These are phyloP conservation scores for Stenichneumon culpator DNA, from an alignment of 2,888 invertebrate species.

Conservation along the genomic window DNA sequence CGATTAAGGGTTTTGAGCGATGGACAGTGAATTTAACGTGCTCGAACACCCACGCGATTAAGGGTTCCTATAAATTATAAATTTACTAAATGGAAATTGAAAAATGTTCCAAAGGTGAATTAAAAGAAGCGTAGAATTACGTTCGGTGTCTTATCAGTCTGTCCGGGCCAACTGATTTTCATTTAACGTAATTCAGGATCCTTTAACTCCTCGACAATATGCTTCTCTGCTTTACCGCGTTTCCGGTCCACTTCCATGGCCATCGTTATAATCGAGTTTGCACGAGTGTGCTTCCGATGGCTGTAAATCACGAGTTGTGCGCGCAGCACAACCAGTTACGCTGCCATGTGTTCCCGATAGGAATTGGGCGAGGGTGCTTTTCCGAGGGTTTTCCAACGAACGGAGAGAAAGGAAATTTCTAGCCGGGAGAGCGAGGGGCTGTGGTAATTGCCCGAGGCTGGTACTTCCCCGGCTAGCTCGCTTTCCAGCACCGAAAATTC, in stretches of 20 bases:
- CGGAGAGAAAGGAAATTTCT: conserved; percentile 57
- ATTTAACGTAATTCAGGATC: conserved; percentile 35
- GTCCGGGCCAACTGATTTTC: neutral
- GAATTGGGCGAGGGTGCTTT: conserved; percentile 52
- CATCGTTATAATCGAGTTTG: conserved; percentile 64
- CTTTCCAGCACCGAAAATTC: conserved; percentile 55
- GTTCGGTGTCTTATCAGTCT: neutral
- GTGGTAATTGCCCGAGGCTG: conserved; percentile 60
- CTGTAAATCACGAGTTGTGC: conserved; percentile 76
- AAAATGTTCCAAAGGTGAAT: too few relatives aligned
- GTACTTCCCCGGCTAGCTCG: conserved; percentile 46
- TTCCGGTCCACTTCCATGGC: conserved; percentile 13
- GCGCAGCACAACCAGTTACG: conserved; percentile 53
- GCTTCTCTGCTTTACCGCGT: conserved; percentile 27
- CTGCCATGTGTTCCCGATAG: conserved; percentile 65
- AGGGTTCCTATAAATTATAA: too few relatives aligned
- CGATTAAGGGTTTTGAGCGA: too few relatives aligned
- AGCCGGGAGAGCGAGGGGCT: conserved; percentile 22
- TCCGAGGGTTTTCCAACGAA: conserved; percentile 38
- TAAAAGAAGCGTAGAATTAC: neutral
- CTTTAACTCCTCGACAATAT: conserved; percentile 50
- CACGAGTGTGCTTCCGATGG: conserved; percentile 68
- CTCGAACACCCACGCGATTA: too few relatives aligned
- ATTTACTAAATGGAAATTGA: too few relatives aligned
- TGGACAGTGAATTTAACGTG: too few relatives aligned